phyloP scores from a whole-genome alignment of 2,888 invertebrate species.

The Anoplius nigerrimus region DNA sequence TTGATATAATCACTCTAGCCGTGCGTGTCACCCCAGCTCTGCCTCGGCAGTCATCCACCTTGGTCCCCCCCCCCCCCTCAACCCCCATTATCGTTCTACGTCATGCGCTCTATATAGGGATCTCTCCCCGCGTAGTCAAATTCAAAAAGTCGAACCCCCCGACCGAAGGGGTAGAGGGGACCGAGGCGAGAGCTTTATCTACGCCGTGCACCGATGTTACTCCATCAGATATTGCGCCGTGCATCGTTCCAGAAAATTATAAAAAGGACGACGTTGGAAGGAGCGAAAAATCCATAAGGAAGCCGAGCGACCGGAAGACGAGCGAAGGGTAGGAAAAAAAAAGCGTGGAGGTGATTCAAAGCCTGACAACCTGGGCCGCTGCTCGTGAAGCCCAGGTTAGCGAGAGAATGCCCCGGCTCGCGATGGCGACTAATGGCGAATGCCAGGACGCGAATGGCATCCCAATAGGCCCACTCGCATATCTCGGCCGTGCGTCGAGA shows the following conservation, averaged over 20 bases:
- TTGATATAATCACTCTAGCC: constrained; percentile 68
- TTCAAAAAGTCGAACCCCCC: constrained; percentile 4
- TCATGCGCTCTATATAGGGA: constrained; percentile 14
- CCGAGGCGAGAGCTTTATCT: constrained; percentile 3
- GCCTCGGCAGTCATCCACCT: constrained; percentile 48
- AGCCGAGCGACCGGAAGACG: not conserved
- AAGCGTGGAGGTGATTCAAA: too few species aligned
- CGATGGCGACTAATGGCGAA: not conserved
- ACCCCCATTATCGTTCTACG: constrained; percentile 48
- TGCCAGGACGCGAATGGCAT: not conserved
- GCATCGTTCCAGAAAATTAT: too few species aligned
- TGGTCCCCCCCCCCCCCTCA: too few species aligned
- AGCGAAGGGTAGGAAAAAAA: too few species aligned
- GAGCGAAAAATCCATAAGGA: not conserved
- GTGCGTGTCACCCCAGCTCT: constrained; percentile 66
- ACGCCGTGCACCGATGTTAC: not conserved
- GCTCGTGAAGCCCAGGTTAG: not conserved
- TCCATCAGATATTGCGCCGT: not conserved
- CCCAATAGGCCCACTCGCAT: too few species aligned
- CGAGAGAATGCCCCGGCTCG: not conserved
- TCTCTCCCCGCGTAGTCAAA: constrained; percentile 1
- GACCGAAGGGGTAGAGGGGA: not conserved
- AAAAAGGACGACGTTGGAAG: too few species aligned
- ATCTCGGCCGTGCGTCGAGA: constrained; percentile 18
- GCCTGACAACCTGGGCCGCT: too few species aligned